These are phyloP conservation scores for Rachycentron canadum DNA, from an alignment of 2,797 vertebrate genomes.

Conservation along the genomic window DNA sequence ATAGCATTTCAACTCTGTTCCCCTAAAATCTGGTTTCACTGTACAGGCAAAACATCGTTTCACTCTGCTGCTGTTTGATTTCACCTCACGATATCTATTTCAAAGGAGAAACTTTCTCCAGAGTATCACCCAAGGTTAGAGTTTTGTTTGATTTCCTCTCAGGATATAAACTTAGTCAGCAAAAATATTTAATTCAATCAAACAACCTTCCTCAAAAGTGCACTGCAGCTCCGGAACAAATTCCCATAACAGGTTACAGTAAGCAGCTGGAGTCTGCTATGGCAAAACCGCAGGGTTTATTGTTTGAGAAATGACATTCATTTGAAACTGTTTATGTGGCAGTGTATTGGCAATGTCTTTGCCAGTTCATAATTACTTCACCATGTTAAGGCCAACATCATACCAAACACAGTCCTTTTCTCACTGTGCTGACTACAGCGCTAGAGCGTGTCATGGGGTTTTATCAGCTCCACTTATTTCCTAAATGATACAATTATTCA, in stretches of 20 bases:
- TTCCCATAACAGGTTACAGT: slow-evolving; percentile 66
- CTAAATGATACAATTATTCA: slow-evolving; percentile 26
- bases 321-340: slow-evolving; percentile 65
- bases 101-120: slow-evolving; percentile 69
- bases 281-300: slow-evolving; percentile 56
- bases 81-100: slow-evolving; percentile 74
- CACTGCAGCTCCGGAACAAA: slow-evolving; percentile 47
- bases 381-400: slow-evolving; percentile 28
- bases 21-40: slow-evolving; percentile 84
- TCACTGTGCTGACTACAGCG: slow-evolving; percentile 15
- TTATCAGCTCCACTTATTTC: slow-evolving; percentile 55
- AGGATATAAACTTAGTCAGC: slow-evolving; percentile 65
- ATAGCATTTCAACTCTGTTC: slow-evolving; percentile 82
- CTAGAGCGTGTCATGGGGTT: slow-evolving; percentile 46
- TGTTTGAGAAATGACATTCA: slow-evolving; percentile 48
- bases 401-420: slow-evolving; percentile 36
- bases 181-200: slow-evolving; percentile 64
- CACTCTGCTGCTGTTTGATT: slow-evolving; percentile 68
- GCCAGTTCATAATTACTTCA: slow-evolving; percentile 60
- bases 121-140: slow-evolving; percentile 50
- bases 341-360: slow-evolving; percentile 45
- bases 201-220: slow-evolving; percentile 30
- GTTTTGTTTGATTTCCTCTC: slow-evolving; percentile 73
- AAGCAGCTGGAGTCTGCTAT: slow-evolving; percentile 26
- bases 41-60: slow-evolving; percentile 80